Percentiles rank a stretch among this genome's conserved stretches.
Evolutionary conservation across 1,140 invertebrate species (phyloP).

Genomic region (Diachasmimorpha longicaudata): DNA sequence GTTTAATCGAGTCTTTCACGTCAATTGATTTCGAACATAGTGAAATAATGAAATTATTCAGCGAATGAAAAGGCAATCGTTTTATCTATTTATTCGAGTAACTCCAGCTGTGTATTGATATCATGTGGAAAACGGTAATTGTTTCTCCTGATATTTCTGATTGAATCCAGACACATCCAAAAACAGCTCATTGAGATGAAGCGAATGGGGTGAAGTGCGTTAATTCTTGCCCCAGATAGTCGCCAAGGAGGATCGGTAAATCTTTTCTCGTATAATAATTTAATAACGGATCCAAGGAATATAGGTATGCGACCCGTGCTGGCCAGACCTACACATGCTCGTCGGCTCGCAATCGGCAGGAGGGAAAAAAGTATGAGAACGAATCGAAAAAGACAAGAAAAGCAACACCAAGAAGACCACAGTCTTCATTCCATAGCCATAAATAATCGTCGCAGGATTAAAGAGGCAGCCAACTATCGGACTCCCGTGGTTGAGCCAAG

Average conservation of each 20-base stretch:
- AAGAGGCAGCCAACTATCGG: constrained; percentile 30
- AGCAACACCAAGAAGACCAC: background rate
- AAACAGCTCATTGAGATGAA: constrained; percentile 10
- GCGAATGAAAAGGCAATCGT: too few species aligned
- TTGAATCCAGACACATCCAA: background rate
- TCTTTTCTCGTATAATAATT: constrained; percentile 52
- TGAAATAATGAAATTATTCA: too few species aligned
- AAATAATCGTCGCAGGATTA: constrained; percentile 53
- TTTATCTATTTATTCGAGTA: too few species aligned
- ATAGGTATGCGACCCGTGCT: constrained; percentile 14
- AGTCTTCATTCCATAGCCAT: constrained; percentile 41
- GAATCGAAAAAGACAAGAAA: background rate
- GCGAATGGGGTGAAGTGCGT: constrained; percentile 23
- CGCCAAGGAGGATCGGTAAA: constrained; percentile 46
- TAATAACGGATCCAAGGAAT: constrained; percentile 46
- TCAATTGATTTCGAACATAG: too few species aligned
- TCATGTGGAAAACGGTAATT: too few species aligned
- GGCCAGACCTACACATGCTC: background rate
- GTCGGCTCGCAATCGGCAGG: constrained; percentile 4
- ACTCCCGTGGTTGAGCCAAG: background rate
- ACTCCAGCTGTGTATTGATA: too few species aligned
- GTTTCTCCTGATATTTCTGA: background rate
- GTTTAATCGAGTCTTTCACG: too few species aligned
- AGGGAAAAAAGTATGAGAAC: background rate
- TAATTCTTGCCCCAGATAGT: constrained; percentile 34